These are phyloP conservation scores for Pangasius mekongensis DNA, from an alignment of 2,797 vertebrate genomes.

Conservation along the genomic window DNA sequence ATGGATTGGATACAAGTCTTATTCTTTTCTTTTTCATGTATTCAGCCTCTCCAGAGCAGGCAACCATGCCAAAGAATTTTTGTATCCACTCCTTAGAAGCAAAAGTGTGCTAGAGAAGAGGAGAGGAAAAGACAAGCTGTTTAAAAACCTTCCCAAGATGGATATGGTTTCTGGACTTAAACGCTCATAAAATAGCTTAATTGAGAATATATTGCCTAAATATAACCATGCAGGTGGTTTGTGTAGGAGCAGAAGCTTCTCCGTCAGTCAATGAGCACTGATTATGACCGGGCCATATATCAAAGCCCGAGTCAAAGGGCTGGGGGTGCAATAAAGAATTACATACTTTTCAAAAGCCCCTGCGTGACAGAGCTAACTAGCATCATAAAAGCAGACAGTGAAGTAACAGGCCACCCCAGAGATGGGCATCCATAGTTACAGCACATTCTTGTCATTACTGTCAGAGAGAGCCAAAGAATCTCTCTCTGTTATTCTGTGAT, in stretches of 20 bases:
- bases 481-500: conserved; percentile 37
- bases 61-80: conserved; percentile 37
- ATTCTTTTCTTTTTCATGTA: conserved; percentile 40
- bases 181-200: conserved; percentile 61
- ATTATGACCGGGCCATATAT: conserved; percentile 43
- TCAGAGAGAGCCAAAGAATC: conserved; percentile 27
- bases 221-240: conserved; percentile 53
- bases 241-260: conserved; percentile 36
- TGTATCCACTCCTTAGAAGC: conserved; percentile 18
- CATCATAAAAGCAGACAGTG: conserved; percentile 47
- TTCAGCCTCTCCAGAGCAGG: conserved; percentile 31
- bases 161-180: conserved; percentile 58
- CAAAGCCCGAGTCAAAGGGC: conserved; percentile 25
- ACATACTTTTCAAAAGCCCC: conserved; percentile 53
- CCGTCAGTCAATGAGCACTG: not conserved
- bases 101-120: conserved; percentile 28
- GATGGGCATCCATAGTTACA: conserved; percentile 42
- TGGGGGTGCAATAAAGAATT: conserved; percentile 40
- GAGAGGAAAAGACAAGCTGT: conserved; percentile 37
- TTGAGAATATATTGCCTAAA: conserved; percentile 47
- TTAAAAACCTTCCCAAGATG: conserved; percentile 44
- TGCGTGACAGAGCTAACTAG: conserved; percentile 32
- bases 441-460: conserved; percentile 43
- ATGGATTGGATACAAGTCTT: conserved; percentile 29
- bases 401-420: conserved; percentile 37